Conservation (phyloP, 2,888 invertebrate genomes). For the Thereva unica region DNA sequence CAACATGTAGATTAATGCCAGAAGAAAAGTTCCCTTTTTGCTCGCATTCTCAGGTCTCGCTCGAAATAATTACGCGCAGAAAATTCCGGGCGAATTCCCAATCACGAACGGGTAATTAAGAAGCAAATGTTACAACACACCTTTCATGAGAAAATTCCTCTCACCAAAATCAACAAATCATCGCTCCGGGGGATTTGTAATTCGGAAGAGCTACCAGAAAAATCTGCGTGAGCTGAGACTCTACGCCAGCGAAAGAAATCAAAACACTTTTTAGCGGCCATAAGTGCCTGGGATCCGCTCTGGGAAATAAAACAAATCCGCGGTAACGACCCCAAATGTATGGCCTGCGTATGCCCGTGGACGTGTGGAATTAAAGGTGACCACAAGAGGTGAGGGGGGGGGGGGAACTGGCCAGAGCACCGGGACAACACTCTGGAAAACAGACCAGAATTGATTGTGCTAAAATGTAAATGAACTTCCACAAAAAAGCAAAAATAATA, state of each 20-base stretch:
- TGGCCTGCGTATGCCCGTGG: too few relatives aligned
- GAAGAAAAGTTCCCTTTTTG: too few relatives aligned
- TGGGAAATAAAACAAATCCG: constrained; percentile 20
- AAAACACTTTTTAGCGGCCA: constrained; percentile 15
- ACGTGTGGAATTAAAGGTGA: too few relatives aligned
- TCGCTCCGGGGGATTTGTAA: constrained; percentile 27
- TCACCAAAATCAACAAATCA: constrained; percentile 28
- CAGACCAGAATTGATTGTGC: constrained; percentile 23
- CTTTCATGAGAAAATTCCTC: constrained; percentile 28
- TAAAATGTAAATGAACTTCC: constrained; percentile 29
- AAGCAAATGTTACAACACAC: constrained; percentile 14
- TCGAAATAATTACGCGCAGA: constrained; percentile 27
- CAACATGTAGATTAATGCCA: too few relatives aligned
- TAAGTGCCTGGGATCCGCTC: constrained; percentile 5
- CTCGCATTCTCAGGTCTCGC: neutral
- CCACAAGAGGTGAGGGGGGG: constrained; percentile 5
- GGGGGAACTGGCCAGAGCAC: neutral
- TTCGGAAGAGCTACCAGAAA: constrained; percentile 33
- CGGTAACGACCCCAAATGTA: constrained; percentile 9
- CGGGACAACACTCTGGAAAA: neutral
- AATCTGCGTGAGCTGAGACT: constrained; percentile 12
- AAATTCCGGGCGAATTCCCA: constrained; percentile 27
- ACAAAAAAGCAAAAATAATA: constrained; percentile 1
- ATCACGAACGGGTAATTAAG: constrained; percentile 30
- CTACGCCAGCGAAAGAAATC: neutral